These are phyloP conservation scores for Hymenopus coronatus DNA, from an alignment of 2,888 invertebrate genomes.

Conservation along the genomic window DNA sequence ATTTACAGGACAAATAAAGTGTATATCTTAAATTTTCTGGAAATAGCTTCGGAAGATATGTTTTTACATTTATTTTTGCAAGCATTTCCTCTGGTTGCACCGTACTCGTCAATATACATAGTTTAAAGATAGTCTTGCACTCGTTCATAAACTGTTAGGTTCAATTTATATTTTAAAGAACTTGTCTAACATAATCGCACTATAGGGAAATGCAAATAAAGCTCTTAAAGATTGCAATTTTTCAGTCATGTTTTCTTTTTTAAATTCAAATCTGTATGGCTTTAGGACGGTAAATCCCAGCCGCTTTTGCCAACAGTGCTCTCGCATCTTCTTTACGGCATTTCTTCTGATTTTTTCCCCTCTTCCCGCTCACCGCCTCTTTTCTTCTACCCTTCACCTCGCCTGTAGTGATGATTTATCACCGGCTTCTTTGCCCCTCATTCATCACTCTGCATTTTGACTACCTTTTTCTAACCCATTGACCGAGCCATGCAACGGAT, in stretches of 20 bases:
- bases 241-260: not conserved
- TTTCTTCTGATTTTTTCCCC: not conserved
- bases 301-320: not conserved
- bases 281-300: not conserved
- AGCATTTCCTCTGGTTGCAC: too few relatives aligned
- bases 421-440: not conserved
- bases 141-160: too few relatives aligned
- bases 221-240: not conserved
- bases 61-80: too few relatives aligned
- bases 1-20: too few relatives aligned
- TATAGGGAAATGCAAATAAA: not conserved
- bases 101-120: too few relatives aligned
- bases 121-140: too few relatives aligned
- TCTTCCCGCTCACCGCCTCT: not conserved
- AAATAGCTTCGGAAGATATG: too few relatives aligned
- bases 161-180: not conserved
- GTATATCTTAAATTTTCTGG: too few relatives aligned
- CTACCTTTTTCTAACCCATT: slow-evolving; percentile 8
- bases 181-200: not conserved
- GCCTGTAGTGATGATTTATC: not conserved
- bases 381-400: slow-evolving; percentile 2
- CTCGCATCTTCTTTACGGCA: not conserved
- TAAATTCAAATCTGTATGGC: not conserved
- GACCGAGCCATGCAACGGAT: not conserved
- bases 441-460: slow-evolving; percentile 13